Base-by-base conservation (phyloP, 2,113 vertebrate species). In the Pseudopipra pipra region DNA sequence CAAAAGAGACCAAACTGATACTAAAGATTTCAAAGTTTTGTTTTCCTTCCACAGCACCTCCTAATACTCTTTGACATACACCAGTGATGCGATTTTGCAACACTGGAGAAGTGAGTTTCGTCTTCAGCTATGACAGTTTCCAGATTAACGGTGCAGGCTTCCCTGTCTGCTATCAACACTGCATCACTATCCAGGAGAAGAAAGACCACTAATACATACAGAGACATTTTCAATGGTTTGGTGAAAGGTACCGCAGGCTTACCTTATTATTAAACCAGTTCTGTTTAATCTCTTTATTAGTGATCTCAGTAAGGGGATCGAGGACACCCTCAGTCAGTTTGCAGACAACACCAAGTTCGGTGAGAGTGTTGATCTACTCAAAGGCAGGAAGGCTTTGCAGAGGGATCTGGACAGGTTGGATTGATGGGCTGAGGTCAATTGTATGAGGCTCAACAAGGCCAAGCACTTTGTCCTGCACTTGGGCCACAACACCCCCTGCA, bases 401-500 rank as follows among this genome's bases (percentile, higher is more conserved):
- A 77, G 12, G 6, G 9, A 37, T 33, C 25, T 70, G 35, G 30
- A 76, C n/a, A 70, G 30, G 30, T 3, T 62, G 41, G 6, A 89
- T 19, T 1, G 5, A 62, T 22, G 8, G 30, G 37, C 17, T n/a
- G 46, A 47, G 21, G 47, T 2, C 47, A 55, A 8, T 0, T 28
- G 21, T 19, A 41, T 27, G 47, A 76, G 2, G 9, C 55, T 62
- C n/a, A 83, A 14, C 30, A 89, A 62, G 30, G 21, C 5, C 25
- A 70, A 12, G 24, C 22, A 21, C n/a, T 18, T 5, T 35, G 8
- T 55, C 14, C 25, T 61, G n/a, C n/a, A 31, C 24, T 27, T 7
- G 12, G 30, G 11, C 47, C 62, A 83, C 8, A 83, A 25, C 7
- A 24, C n/a, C 14, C 17, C 35, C 19, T 14, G 25, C 47, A 76